Evolutionary conservation across 2,888 invertebrate species (phyloP).

Genomic region (Lacanobia wlatinum): DNA sequence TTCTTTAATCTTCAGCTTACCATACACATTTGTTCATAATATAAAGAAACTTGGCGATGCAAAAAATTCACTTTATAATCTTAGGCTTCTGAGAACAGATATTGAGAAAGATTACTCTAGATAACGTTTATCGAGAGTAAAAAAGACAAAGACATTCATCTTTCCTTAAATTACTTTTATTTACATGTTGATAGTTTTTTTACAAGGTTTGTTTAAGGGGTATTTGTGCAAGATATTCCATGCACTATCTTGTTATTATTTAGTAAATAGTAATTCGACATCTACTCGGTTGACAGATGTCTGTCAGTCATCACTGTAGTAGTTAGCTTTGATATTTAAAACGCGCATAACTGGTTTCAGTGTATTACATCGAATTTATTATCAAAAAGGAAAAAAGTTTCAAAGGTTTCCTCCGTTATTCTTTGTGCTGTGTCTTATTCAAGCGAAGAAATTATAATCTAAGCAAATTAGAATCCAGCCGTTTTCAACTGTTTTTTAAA

Average conservation of each 20-base stretch:
- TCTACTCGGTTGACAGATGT: not conserved
- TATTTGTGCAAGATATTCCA: too few relatives aligned
- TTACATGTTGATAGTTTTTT: constrained; percentile 6
- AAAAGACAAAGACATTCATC: not conserved
- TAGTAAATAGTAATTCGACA: constrained; percentile 8
- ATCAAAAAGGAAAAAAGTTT: not conserved
- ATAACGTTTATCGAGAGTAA: not conserved
- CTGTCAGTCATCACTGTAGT: not conserved
- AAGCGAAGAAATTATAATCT: not conserved
- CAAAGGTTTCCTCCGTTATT: not conserved
- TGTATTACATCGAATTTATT: too few relatives aligned
- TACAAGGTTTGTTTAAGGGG: not conserved
- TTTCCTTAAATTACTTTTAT: not conserved
- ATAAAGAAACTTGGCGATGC: not conserved
- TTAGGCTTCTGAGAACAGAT: not conserved
- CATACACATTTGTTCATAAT: not conserved
- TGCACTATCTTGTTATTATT: constrained; percentile 7
- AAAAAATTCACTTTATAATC: not conserved
- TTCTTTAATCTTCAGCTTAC: not conserved
- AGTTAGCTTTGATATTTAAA: not conserved
- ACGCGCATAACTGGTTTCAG: not conserved
- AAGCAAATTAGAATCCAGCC: not conserved
- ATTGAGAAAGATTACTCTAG: not conserved
- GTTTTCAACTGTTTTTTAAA: not conserved
- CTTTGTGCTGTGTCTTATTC: not conserved